phyloP scores from a whole-genome alignment of 2,113 vertebrate genomes.

The Lophura nycthemera region DNA sequence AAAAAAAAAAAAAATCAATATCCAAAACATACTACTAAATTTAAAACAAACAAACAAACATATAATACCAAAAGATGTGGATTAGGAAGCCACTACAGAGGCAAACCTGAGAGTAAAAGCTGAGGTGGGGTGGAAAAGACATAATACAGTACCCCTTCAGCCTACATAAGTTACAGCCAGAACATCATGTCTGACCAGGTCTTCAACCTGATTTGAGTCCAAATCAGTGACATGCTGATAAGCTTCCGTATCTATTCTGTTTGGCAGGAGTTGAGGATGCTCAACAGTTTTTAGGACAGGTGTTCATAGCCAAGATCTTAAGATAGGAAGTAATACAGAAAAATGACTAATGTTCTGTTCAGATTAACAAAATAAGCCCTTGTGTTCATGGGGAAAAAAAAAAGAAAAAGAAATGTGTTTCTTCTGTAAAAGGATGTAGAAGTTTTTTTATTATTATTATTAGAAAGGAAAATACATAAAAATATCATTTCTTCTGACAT shows the following conservation, averaged over 20 bases:
- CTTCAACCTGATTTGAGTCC: neutral
- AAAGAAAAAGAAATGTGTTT: too few relatives aligned
- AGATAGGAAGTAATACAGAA: neutral
- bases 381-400: neutral
- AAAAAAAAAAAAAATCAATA: neutral
- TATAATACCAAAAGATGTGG: neutral
- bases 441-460: neutral
- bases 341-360: neutral
- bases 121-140: neutral
- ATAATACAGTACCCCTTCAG: neutral
- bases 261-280: neutral
- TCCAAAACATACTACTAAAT: neutral
- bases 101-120: neutral
- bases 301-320: neutral
- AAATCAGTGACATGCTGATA: neutral
- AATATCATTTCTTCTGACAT: neutral
- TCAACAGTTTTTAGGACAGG: neutral
- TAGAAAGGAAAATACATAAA: neutral
- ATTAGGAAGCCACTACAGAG: neutral
- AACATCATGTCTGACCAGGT: neutral
- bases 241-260: neutral
- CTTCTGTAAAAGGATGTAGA: neutral
- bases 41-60: neutral
- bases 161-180: neutral
- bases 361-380: neutral